phyloP scores from a whole-genome alignment of 1,140 invertebrate genomes.

The Coenobita brevimanus region DNA sequence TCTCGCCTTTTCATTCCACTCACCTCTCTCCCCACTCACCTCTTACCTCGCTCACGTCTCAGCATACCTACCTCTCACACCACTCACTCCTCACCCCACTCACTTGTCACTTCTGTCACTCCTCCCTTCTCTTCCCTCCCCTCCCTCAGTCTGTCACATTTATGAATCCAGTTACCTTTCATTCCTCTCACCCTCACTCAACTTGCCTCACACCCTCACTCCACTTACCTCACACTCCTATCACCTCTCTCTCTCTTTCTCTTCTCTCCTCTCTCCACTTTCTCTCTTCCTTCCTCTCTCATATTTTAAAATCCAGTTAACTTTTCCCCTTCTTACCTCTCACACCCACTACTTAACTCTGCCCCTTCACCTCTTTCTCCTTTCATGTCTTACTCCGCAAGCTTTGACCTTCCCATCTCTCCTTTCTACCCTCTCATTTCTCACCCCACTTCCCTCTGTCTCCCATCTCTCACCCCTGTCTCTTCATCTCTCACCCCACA shows the following conservation, averaged over 20 bases:
- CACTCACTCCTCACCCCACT: neutral
- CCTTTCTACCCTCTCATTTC: neutral
- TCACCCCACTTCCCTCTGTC: neutral
- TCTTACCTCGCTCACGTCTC: neutral
- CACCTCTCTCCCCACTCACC: neutral
- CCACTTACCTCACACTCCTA: too few species aligned
- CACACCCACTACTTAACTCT: neutral
- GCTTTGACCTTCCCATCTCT: neutral
- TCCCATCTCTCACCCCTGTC: neutral
- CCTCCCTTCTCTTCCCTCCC: neutral
- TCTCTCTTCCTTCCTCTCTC: slow-evolving; percentile 4
- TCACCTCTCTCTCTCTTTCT: too few species aligned
- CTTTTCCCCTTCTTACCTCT: neutral
- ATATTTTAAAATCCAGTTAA: neutral
- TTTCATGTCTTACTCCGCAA: neutral
- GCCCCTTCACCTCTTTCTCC: neutral
- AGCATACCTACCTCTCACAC: neutral
- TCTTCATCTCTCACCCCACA: too few species aligned
- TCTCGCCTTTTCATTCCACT: neutral
- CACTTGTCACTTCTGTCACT: neutral
- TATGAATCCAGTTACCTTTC: too few species aligned
- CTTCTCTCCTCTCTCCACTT: too few species aligned
- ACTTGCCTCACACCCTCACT: too few species aligned
- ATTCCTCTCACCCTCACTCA: too few species aligned
- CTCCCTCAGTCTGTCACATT: neutral